Evolutionary conservation across 2,113 vertebrate species (phyloP), one percentile per base, ranked within the genome.

Genomic region (Tenrec ecaudatus): DNA sequence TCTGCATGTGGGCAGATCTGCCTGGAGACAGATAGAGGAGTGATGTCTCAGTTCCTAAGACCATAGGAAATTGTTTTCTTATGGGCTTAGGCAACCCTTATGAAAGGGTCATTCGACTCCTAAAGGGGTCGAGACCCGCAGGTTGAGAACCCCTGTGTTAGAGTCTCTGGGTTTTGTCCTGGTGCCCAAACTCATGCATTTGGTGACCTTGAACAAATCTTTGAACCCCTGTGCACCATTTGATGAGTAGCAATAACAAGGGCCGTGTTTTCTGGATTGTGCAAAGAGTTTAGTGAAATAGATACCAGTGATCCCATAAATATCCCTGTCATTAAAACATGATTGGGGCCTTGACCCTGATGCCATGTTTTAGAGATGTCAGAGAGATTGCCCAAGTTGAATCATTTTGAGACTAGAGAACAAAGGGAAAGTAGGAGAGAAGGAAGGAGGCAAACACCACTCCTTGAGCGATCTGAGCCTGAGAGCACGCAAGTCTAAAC

Each of bases 261-360:
- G 47, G n/a, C 2, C 4, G 7, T 19, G 22, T 75, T 73, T 19
- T 4, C 22, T 82, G 25, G 43, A 88, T 0, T 38, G 20, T 62
- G 75, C 10, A 22, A 71, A 86, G 5, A 31, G 64, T 20, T 90
- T 36, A 83, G 71, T 73, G 71, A 86, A 69, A 43, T 17, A 68
- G 68, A 3, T 77, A 89, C n/a, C 25, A n/a, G 81, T 82, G 68
- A 57, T 29, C 36, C 93, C 29, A 73, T 17, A 89, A 62, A 90
- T 58, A 57, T 62, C 15, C 43, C 29, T 31, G 19, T 64, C 40
- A 47, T 14, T n/a, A 79, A 87, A 43, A 94, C 14, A 75, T 40
- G 9, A 53, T 53, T 53, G 47, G 47, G 47, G 47, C 47, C 47
- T 53, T 53, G 62, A 40, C 78, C 38, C 57, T 94, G 90, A 53